Evolutionary conservation across 2,797 vertebrate genomes (phyloP).

Genomic region (Buceros bicornis): DNA sequence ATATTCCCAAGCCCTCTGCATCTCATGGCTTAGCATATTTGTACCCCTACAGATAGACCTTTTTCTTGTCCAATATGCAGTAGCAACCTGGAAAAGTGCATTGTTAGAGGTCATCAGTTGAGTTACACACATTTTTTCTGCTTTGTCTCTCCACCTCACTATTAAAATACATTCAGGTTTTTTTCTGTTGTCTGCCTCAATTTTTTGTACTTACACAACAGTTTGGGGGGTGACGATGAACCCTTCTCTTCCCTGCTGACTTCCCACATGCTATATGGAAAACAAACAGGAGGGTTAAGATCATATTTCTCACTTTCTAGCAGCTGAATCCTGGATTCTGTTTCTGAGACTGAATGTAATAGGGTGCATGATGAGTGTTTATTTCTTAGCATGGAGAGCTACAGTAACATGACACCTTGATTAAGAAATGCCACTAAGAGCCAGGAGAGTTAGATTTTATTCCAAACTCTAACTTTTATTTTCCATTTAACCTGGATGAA

Average conservation of each 20-base stretch:
- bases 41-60: background rate
- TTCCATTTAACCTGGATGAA: background rate
- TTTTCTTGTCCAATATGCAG: background rate
- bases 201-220: background rate
- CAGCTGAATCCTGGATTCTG: background rate
- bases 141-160: background rate
- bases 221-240: rapidly evolving
- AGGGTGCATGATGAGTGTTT: background rate
- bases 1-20: background rate
- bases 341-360: background rate
- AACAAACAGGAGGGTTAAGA: background rate
- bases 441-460: background rate
- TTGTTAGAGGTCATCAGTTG: background rate
- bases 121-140: background rate
- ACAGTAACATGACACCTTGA: background rate
- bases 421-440: background rate
- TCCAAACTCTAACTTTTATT: background rate
- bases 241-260: background rate
- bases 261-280: background rate
- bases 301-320: background rate
- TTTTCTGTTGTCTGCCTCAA: background rate
- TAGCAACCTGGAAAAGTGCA: background rate
- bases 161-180: background rate
- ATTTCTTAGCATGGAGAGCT: background rate
- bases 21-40: background rate